These are phyloP conservation scores for Crotalus horridus DNA, from an alignment of 2,113 vertebrate species.

Conservation along the genomic window DNA sequence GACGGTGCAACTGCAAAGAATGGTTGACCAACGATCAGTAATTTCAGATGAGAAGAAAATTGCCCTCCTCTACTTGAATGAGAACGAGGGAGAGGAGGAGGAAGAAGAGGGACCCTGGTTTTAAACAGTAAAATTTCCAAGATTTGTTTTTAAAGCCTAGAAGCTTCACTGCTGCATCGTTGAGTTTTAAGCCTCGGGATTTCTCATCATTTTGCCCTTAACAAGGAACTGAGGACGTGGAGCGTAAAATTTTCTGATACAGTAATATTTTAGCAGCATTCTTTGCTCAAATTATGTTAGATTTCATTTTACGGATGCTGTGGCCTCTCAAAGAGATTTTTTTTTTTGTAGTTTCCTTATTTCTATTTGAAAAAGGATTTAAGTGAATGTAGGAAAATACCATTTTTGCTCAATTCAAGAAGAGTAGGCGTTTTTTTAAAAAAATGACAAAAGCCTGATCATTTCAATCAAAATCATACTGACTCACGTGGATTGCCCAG, in stretches of 20 bases:
- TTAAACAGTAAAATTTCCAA: slow-evolving; percentile 49
- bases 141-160: slow-evolving; percentile 7
- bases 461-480: background rate
- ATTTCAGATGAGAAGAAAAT: slow-evolving; percentile 80
- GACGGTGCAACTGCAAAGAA: slow-evolving; percentile 70
- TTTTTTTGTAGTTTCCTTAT: slow-evolving; percentile 3
- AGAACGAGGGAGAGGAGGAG: slow-evolving; percentile 70
- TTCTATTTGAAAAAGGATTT: slow-evolving; percentile 24
- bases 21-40: slow-evolving; percentile 71
- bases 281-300: slow-evolving; percentile 16
- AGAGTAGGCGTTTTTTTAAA: slow-evolving; percentile 16
- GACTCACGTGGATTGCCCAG: background rate
- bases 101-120: slow-evolving; percentile 73
- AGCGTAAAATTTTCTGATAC: slow-evolving; percentile 34
- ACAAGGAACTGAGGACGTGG: slow-evolving; percentile 23
- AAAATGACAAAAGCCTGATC: background rate
- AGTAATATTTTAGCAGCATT: slow-evolving; percentile 26
- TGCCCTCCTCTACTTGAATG: slow-evolving; percentile 82
- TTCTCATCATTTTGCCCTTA: background rate
- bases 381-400: slow-evolving; percentile 44
- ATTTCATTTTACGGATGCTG: slow-evolving; percentile 8
- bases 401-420: slow-evolving; percentile 38
- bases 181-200: background rate
- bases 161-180: slow-evolving; percentile 12
- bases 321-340: slow-evolving; percentile 25